Evolutionary conservation across 2,113 vertebrate species (phyloP).

Genomic region (Tylochromis polylepis): DNA sequence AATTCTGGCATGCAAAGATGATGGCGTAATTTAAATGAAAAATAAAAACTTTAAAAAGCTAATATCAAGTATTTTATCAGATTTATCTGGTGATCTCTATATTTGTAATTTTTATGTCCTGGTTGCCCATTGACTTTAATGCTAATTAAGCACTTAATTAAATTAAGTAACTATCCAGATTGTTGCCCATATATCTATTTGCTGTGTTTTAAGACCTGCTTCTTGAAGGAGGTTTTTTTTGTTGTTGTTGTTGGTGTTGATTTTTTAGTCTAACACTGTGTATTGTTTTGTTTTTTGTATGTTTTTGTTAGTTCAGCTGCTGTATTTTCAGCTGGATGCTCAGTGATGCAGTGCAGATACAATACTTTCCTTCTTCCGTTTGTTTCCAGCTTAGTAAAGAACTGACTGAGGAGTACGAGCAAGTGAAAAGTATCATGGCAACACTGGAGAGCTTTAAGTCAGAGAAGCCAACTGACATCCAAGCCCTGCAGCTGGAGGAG

Average conservation of each 20-base stretch:
- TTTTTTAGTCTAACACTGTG: not conserved
- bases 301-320: not conserved
- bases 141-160: not conserved
- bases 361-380: not conserved
- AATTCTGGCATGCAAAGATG: not conserved
- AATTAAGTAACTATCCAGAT: not conserved
- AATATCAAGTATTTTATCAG: no score
- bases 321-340: not conserved
- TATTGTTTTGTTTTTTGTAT: not conserved
- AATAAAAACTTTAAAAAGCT: no score
- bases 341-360: not conserved
- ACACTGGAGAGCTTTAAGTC: slow-evolving; percentile 92
- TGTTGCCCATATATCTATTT: not conserved
- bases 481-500: slow-evolving; percentile 79
- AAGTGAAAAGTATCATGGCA: slow-evolving; percentile 88
- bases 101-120: no score
- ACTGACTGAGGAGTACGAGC: slow-evolving; percentile 89
- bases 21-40: not conserved
- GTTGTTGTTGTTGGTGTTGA: not conserved
- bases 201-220: not conserved
- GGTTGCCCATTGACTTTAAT: not conserved
- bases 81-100: no score
- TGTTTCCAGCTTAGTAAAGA: slow-evolving; percentile 83
- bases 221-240: not conserved
- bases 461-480: slow-evolving; percentile 83